Evolutionary conservation across 2,888 invertebrate genomes (phyloP).

Genomic region (Polyploca ridens): DNA sequence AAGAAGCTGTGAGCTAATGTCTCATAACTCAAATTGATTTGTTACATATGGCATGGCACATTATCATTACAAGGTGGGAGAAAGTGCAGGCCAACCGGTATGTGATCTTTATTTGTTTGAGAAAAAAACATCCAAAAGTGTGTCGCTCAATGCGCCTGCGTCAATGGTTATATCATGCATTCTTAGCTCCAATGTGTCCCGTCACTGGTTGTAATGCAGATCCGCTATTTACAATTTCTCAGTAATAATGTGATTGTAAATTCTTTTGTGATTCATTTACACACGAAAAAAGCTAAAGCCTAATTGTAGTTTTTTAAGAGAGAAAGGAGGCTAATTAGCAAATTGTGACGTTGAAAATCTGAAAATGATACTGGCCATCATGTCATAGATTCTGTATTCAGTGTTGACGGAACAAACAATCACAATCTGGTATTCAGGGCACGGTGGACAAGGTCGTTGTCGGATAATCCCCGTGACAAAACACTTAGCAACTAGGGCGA

Average conservation of each 20-base stretch:
- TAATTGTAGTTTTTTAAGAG: too few species aligned
- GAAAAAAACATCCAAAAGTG: slow-evolving; percentile 55
- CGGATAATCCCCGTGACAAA: slow-evolving; percentile 60
- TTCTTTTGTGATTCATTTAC: too few species aligned
- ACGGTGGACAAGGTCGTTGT: slow-evolving; percentile 51
- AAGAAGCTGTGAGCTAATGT: slow-evolving; percentile 4
- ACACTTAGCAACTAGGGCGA: slow-evolving; percentile 53
- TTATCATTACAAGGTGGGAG: slow-evolving; percentile 18
- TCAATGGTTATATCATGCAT: slow-evolving; percentile 62
- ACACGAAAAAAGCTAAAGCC: too few species aligned
- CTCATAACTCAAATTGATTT: slow-evolving; percentile 9
- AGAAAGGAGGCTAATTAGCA: too few species aligned
- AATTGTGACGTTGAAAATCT: not conserved
- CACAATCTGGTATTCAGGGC: slow-evolving; percentile 57
- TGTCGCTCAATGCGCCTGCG: slow-evolving; percentile 56
- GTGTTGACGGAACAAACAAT: slow-evolving; percentile 63
- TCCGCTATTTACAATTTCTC: slow-evolving; percentile 51
- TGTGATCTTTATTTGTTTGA: slow-evolving; percentile 60
- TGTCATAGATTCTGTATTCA: slow-evolving; percentile 23
- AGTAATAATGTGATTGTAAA: not conserved
- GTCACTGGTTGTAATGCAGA: slow-evolving; percentile 33
- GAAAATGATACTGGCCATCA: not conserved
- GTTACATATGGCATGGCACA: slow-evolving; percentile 10
- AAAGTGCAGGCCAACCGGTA: slow-evolving; percentile 33
- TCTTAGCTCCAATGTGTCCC: slow-evolving; percentile 23